These are phyloP conservation scores for Gymnoscelis rufifasciata DNA, from an alignment of 2,888 invertebrate species.

Conservation along the genomic window DNA sequence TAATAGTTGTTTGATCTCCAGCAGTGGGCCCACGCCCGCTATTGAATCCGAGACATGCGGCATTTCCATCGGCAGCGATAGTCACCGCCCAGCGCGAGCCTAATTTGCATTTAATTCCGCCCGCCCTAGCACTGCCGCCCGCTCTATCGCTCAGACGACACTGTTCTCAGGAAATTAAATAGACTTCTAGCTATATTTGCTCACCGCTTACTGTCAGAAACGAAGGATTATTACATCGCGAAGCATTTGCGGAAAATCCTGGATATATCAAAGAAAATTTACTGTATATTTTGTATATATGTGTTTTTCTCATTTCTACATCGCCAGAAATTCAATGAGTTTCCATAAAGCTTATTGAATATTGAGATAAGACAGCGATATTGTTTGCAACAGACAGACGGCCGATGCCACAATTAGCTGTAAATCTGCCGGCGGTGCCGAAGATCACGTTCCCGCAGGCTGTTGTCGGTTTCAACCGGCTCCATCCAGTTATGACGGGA, in stretches of 20 bases:
- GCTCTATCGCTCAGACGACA: conserved; percentile 4
- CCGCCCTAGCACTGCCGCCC: no score
- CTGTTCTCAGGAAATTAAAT: conserved; percentile 16
- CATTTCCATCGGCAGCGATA: conserved; percentile 11
- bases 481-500: conserved; percentile 1
- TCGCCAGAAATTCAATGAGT: not conserved
- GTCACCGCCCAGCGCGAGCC: conserved; percentile 9
- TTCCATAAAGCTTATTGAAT: conserved; percentile 1
- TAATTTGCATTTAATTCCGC: conserved; percentile 22
- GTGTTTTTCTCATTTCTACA: no score
- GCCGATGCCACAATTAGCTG: conserved; percentile 17
- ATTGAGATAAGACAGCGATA: conserved; percentile 1
- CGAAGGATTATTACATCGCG: not conserved
- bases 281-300: not conserved
- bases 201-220: not conserved
- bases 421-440: conserved; percentile 11
- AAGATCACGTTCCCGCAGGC: conserved; percentile 15
- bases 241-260: not conserved
- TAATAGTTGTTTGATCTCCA: no score
- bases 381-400: not conserved
- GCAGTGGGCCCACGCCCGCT: not conserved
- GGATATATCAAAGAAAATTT: not conserved
- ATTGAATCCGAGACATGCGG: conserved; percentile 13
- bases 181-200: not conserved
- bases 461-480: conserved; percentile 4